These are phyloP conservation scores for Pogonocherus hispidulus DNA, from an alignment of 2,888 invertebrate genomes.

Conservation along the genomic window DNA sequence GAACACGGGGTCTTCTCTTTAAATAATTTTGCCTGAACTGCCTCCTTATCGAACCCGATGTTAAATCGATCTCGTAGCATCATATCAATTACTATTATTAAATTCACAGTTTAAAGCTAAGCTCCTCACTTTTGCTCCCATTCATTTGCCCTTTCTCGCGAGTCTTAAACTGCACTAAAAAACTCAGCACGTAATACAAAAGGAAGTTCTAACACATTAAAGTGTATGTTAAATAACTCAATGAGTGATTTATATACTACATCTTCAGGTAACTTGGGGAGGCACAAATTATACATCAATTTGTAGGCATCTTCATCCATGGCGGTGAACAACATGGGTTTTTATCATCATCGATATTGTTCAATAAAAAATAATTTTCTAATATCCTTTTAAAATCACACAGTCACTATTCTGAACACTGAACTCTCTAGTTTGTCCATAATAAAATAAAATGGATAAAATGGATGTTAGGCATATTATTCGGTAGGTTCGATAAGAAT, in stretches of 20 bases:
- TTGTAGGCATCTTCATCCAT: constrained; percentile 38
- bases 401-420: constrained; percentile 36
- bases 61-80: constrained; percentile 38
- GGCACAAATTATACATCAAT: constrained; percentile 38
- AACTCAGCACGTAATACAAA: constrained; percentile 36
- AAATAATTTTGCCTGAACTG: constrained; percentile 11
- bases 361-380: constrained; percentile 38
- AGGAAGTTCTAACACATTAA: constrained; percentile 20
- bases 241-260: constrained; percentile 32
- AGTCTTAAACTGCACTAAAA: constrained; percentile 22
- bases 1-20: neutral
- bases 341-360: constrained; percentile 30
- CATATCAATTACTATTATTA: constrained; percentile 32
- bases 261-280: constrained; percentile 33
- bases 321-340: constrained; percentile 35
- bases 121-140: constrained; percentile 35
- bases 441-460: no score
- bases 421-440: constrained; percentile 38
- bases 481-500: no score
- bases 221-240: constrained; percentile 33
- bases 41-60: constrained; percentile 16
- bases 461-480: no score
- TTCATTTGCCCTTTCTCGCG: constrained; percentile 31
- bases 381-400: constrained; percentile 34
- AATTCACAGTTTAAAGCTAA: constrained; percentile 37